Percentiles rank a stretch among this genome's conserved stretches.
Evolutionary conservation across 2,888 invertebrate genomes (phyloP).

Genomic region (Caenorhabditis drosophilae): DNA sequence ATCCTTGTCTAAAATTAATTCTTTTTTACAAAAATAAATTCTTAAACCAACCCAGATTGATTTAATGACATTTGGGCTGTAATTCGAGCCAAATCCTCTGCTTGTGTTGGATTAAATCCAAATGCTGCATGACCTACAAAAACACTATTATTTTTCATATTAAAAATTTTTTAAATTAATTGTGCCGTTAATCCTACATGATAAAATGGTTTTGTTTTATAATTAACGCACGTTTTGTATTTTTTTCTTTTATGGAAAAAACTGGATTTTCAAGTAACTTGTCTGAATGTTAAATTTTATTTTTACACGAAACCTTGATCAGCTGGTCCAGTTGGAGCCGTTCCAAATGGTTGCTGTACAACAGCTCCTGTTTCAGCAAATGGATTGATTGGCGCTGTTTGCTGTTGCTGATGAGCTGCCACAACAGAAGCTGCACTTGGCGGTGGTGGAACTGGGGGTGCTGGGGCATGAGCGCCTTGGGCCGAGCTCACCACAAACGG

Average conservation of each 20-base stretch:
- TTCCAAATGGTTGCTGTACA: not conserved
- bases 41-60: conserved; percentile 4
- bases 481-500: conserved; percentile 35
- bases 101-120: conserved; percentile 15
- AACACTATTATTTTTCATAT: too few relatives aligned
- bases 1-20: conserved; percentile 1
- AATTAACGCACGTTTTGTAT: too few relatives aligned
- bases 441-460: conserved; percentile 40
- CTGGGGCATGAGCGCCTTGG: conserved; percentile 7
- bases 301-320: not conserved
- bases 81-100: conserved; percentile 35
- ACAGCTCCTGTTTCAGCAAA: conserved; percentile 44
- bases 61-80: conserved; percentile 34
- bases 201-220: not conserved
- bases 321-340: not conserved
- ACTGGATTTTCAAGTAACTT: too few relatives aligned
- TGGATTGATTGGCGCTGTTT: conserved; percentile 52
- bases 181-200: too few relatives aligned
- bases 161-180: too few relatives aligned
- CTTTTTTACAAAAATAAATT: not conserved
- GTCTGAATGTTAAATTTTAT: too few relatives aligned
- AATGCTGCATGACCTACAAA: conserved; percentile 12
- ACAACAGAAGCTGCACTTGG: conserved; percentile 16
- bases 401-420: conserved; percentile 20
- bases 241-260: too few relatives aligned